Conservation (phyloP, 2,113 vertebrate species). For the Melanerpes aurifrons region DNA sequence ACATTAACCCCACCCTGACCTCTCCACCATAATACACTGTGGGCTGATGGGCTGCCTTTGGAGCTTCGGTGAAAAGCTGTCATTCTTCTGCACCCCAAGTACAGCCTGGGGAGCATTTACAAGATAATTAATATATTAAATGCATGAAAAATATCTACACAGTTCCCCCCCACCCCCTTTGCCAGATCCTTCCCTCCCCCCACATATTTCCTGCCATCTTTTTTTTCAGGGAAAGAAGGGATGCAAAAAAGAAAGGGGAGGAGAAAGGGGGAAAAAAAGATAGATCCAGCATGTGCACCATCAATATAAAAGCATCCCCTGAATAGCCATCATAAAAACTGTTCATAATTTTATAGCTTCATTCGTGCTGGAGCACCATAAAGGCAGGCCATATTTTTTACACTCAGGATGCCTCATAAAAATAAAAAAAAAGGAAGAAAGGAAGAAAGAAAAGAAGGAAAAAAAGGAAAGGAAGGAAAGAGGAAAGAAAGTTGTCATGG, state of each 20-base stretch:
- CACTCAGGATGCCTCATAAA: slow-evolving; percentile 87
- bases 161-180: slow-evolving; percentile 72
- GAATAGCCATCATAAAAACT: slow-evolving; percentile 99
- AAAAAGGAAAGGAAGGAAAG: neutral
- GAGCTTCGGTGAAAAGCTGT: slow-evolving; percentile 94
- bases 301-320: slow-evolving; percentile 99
- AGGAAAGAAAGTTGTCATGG: slow-evolving; percentile 70
- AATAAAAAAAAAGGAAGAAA: slow-evolving; percentile 20
- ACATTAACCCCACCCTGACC: slow-evolving; percentile 99
- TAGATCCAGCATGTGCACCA: slow-evolving; percentile 97
- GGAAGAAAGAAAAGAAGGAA: neutral
- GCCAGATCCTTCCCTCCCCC: neutral
- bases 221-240: slow-evolving; percentile 73
- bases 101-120: slow-evolving; percentile 99
- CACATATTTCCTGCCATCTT: slow-evolving; percentile 73
- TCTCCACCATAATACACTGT: slow-evolving; percentile 97
- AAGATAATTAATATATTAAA: slow-evolving; percentile 99
- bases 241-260: slow-evolving; percentile 10
- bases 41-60: slow-evolving; percentile 92
- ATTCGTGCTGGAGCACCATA: slow-evolving; percentile 97
- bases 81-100: slow-evolving; percentile 94
- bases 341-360: slow-evolving; percentile 99
- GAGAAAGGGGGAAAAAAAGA: slow-evolving; percentile 70
- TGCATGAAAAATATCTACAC: slow-evolving; percentile 99
- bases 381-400: slow-evolving; percentile 98